phyloP scores from a whole-genome alignment of 2,888 invertebrate species.

The Chrysina gloriosa region DNA sequence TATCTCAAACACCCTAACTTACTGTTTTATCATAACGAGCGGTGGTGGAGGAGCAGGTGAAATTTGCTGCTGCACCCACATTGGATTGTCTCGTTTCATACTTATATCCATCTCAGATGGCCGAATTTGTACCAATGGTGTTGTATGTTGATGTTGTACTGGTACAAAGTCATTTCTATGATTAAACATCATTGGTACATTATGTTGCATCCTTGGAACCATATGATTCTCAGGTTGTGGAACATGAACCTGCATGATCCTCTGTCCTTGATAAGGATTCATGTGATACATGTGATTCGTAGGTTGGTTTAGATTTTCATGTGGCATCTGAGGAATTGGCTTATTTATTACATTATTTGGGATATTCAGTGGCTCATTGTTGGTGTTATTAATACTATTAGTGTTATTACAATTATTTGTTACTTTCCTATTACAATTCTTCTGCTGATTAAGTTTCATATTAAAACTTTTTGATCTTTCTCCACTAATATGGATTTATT shows the following conservation, averaged over 20 bases:
- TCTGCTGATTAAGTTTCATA: slow-evolving; percentile 15
- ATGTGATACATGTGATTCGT: slow-evolving; percentile 42
- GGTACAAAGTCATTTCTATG: slow-evolving; percentile 48
- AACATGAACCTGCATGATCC: slow-evolving; percentile 49
- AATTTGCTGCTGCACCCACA: slow-evolving; percentile 51
- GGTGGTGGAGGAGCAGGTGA: slow-evolving; percentile 4
- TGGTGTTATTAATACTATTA: slow-evolving; percentile 22
- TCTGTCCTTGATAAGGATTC: slow-evolving; percentile 48
- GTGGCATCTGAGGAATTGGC: slow-evolving; percentile 24
- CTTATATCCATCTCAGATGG: slow-evolving; percentile 46
- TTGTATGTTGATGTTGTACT: slow-evolving; percentile 40
- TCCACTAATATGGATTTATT: slow-evolving; percentile 62
- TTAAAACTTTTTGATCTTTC: slow-evolving; percentile 46
- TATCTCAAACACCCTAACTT: not conserved
- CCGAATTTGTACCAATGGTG: slow-evolving; percentile 46
- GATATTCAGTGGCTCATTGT: not conserved
- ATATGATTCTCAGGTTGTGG: slow-evolving; percentile 52
- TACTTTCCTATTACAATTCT: slow-evolving; percentile 1
- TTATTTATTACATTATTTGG: slow-evolving; percentile 26
- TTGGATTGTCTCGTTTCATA: slow-evolving; percentile 43
- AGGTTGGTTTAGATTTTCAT: slow-evolving; percentile 38
- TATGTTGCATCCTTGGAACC: slow-evolving; percentile 46
- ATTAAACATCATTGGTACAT: slow-evolving; percentile 51
- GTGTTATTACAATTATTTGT: slow-evolving; percentile 28
- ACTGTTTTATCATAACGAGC: slow-evolving; percentile 16